Percentiles rank a stretch among this genome's conserved stretches.
These are phyloP conservation scores for Cynoglossus semilaevis DNA, from an alignment of 2,113 vertebrate species.

Conservation along the genomic window DNA sequence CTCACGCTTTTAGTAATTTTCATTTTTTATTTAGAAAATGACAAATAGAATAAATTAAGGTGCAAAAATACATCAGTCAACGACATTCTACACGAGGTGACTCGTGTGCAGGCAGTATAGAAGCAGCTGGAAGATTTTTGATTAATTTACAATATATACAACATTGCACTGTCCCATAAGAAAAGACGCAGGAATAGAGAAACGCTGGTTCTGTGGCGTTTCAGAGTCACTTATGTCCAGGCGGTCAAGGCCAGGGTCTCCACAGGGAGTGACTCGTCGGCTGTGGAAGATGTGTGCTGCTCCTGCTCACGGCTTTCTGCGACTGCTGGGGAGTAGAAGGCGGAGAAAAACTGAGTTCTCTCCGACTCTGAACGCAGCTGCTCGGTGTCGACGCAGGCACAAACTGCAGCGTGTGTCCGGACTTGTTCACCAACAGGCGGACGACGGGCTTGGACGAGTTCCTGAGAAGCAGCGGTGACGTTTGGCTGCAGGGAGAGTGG, in stretches of 20 bases:
- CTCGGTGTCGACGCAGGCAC: neutral
- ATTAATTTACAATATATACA: conserved; percentile 35
- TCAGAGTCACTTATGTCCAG: conserved; percentile 4
- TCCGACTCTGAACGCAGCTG: neutral
- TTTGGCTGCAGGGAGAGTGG: conserved; percentile 9
- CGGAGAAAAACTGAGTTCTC: conserved; percentile 5
- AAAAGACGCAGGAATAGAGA: neutral
- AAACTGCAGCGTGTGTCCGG: neutral
- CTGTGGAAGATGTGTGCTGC: conserved; percentile 17
- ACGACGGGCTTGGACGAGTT: conserved; percentile 19
- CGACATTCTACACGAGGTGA: conserved; percentile 1
- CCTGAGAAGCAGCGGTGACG: conserved; percentile 12
- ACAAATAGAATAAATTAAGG: conserved; percentile 52
- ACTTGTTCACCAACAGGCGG: conserved; percentile 1
- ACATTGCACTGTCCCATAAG: conserved; percentile 24
- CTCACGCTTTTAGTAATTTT: neutral
- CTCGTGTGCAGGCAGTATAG: conserved; percentile 1
- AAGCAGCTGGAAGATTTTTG: conserved; percentile 16
- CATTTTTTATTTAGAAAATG: conserved; percentile 38
- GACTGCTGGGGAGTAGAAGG: neutral
- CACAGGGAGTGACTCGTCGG: conserved; percentile 41
- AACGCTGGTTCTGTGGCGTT: neutral
- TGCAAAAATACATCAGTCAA: conserved; percentile 34
- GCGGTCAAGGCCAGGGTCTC: conserved; percentile 60
- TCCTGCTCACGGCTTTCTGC: conserved; percentile 8